Conservation (phyloP, 2,797 vertebrate genomes). For the Hoplostethus atlanticus region DNA sequence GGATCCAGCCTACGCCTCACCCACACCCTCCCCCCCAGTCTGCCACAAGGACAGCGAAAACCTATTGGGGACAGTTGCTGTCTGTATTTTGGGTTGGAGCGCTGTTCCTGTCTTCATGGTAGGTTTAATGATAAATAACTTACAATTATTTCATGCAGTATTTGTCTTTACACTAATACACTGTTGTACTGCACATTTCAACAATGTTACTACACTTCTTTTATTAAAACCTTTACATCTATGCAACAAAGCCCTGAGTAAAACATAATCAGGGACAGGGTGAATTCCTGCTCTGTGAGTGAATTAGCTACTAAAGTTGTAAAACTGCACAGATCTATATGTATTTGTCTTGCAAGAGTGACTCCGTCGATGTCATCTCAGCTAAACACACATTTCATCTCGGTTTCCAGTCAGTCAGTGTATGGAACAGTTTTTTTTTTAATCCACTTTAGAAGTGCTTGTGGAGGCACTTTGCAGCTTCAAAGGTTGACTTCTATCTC, state of each 20-base stretch:
- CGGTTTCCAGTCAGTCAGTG: constrained; percentile 41
- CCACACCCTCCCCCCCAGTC: too few relatives aligned
- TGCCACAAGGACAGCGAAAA: background rate
- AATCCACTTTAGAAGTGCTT: constrained; percentile 59
- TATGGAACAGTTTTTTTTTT: constrained; percentile 42
- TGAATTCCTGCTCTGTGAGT: constrained; percentile 21
- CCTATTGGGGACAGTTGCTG: background rate
- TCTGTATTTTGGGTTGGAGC: background rate
- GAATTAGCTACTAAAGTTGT: constrained; percentile 22
- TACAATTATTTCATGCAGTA: background rate
- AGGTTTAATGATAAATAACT: background rate
- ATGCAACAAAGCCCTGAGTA: constrained; percentile 12
- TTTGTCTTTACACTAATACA: too few relatives aligned
- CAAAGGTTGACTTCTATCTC: constrained; percentile 72
- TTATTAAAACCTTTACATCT: constrained; percentile 15
- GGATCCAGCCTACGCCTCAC: too few relatives aligned
- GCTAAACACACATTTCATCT: constrained; percentile 31
- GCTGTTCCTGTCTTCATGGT: background rate
- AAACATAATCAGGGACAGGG: constrained; percentile 15
- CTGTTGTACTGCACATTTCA: too few relatives aligned
- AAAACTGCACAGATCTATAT: constrained; percentile 23
- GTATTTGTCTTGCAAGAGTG: background rate
- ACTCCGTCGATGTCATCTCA: constrained; percentile 37
- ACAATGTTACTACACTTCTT: background rate
- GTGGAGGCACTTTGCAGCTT: constrained; percentile 69